Evolutionary conservation across 2,797 vertebrate genomes (phyloP).

Genomic region (Huso huso): DNA sequence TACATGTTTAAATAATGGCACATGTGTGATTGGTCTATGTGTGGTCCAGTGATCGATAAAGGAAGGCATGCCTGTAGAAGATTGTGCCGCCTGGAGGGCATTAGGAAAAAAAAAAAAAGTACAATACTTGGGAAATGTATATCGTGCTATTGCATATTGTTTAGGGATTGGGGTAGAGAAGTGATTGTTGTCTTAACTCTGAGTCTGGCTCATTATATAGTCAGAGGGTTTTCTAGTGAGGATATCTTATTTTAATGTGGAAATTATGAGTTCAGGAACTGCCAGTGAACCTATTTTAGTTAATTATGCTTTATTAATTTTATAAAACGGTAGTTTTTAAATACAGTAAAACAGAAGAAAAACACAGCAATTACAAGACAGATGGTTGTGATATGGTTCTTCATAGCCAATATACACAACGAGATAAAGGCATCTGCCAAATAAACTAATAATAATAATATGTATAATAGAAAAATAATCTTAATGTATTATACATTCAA

Average conservation of each 20-base stretch:
- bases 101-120: too few species aligned
- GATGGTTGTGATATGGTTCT: neutral
- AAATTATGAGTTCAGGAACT: neutral
- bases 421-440: neutral
- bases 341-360: neutral
- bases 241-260: slow-evolving; percentile 1
- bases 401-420: neutral
- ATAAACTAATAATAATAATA: neutral
- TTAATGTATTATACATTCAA: too few species aligned
- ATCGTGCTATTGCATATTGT: too few species aligned
- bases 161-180: too few species aligned
- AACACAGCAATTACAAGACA: neutral
- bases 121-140: too few species aligned
- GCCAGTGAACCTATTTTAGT: neutral
- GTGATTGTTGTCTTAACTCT: neutral
- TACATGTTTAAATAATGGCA: too few species aligned
- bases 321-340: neutral
- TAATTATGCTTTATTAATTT: neutral
- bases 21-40: too few species aligned
- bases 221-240: neutral
- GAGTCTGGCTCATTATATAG: neutral
- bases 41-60: too few species aligned
- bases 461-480: too few species aligned
- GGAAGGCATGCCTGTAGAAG: too few species aligned
- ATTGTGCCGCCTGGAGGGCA: too few species aligned